Percentiles rank a stretch among this genome's conserved stretches.
Evolutionary conservation across 2,797 vertebrate genomes (phyloP).

Genomic region (Chaenodraco wilsoni): DNA sequence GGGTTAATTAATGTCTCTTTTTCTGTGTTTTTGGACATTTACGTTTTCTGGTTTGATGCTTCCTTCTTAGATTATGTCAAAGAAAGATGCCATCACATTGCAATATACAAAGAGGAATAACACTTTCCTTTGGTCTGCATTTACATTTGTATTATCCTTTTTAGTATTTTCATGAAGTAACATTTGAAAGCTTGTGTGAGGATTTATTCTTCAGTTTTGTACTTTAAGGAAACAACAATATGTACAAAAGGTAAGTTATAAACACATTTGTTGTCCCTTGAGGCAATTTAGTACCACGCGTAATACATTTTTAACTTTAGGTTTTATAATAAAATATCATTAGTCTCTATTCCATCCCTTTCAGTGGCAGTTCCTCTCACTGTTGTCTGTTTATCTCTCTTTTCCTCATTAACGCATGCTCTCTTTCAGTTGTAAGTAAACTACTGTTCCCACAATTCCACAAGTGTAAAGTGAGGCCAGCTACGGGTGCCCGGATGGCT

Average conservation of each 20-base stretch:
- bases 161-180: neutral
- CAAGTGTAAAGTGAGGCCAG: slow-evolving; percentile 62
- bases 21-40: slow-evolving; percentile 22
- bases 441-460: slow-evolving; percentile 83
- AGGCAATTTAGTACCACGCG: neutral
- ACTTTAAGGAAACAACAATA: neutral
- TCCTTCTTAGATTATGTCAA: neutral
- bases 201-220: neutral
- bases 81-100: neutral
- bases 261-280: neutral
- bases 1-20: slow-evolving; percentile 11
- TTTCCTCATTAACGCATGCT: neutral
- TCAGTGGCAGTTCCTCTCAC: slow-evolving; percentile 18
- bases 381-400: slow-evolving; percentile 25
- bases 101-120: neutral
- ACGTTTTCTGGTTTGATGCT: neutral
- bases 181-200: neutral
- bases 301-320: neutral
- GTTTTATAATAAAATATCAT: slow-evolving; percentile 1
- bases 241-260: neutral
- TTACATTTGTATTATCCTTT: neutral
- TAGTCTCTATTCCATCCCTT: neutral
- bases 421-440: slow-evolving; percentile 40
- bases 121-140: neutral
- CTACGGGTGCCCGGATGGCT: slow-evolving; percentile 83